Conservation (phyloP, 1,140 invertebrate species). For the Drosophila pruinosa region DNA sequence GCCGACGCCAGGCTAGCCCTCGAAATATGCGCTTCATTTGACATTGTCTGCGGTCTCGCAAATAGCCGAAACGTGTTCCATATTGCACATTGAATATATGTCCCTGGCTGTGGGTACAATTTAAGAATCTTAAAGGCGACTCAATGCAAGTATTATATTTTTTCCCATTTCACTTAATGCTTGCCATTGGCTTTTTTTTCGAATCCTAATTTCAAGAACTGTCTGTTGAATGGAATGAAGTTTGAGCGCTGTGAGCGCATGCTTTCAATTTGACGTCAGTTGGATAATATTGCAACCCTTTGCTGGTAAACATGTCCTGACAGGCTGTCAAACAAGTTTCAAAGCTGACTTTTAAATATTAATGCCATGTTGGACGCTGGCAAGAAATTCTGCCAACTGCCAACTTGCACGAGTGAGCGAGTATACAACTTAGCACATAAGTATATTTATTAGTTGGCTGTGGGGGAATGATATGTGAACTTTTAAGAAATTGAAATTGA, state of each 20-base stretch:
- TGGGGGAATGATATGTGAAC: not conserved
- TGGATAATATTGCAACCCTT: slow-evolving; percentile 59
- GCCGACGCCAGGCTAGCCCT: not conserved
- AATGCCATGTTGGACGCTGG: slow-evolving; percentile 52
- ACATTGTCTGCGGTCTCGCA: not conserved
- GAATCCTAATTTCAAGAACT: slow-evolving; percentile 1
- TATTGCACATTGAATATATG: not conserved
- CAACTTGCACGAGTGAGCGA: not conserved
- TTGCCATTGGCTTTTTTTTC: too few relatives aligned
- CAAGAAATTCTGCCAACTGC: slow-evolving; percentile 1
- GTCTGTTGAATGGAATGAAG: not conserved
- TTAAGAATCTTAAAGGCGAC: not conserved
- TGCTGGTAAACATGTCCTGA: slow-evolving; percentile 66
- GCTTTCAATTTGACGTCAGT: slow-evolving; percentile 69
- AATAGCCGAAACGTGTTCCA: slow-evolving; percentile 1
- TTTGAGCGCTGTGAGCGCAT: slow-evolving; percentile 33
- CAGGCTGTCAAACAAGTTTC: slow-evolving; percentile 76
- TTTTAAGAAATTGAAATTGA: slow-evolving; percentile 5
- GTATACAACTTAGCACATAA: too few relatives aligned
- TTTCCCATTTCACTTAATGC: not conserved
- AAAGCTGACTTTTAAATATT: slow-evolving; percentile 76
- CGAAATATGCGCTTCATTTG: not conserved
- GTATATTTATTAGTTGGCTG: not conserved
- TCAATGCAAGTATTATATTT: not conserved
- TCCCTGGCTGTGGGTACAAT: not conserved